Evolutionary conservation across 2,113 vertebrate species (phyloP).

Genomic region (Epinephelus moara): DNA sequence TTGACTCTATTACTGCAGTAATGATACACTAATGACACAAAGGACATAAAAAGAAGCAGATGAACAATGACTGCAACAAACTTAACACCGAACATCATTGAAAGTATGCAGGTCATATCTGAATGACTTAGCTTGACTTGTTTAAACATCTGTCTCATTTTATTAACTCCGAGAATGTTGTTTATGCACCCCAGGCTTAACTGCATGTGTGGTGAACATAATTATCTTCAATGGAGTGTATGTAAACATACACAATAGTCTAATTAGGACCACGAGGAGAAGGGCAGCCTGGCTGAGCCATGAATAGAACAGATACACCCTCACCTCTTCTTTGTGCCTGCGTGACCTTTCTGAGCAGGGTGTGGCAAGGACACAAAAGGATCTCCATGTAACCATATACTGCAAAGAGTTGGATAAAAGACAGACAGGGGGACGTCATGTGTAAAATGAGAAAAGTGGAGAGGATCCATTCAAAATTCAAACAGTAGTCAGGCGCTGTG

Average conservation of each 20-base stretch:
- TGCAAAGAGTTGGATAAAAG: conserved; percentile 71
- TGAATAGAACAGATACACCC: conserved; percentile 68
- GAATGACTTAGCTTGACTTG: conserved; percentile 20
- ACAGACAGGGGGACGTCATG: conserved; percentile 70
- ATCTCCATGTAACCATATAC: conserved; percentile 79
- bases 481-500: conserved; percentile 69
- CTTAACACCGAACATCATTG: neutral
- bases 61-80: conserved; percentile 23
- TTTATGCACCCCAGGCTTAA: conserved; percentile 48
- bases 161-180: conserved; percentile 35
- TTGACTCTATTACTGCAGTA: conserved; percentile 24
- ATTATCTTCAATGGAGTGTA: conserved; percentile 49
- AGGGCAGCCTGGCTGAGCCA: conserved; percentile 27
- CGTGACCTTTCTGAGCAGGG: conserved; percentile 72
- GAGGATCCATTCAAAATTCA: conserved; percentile 74
- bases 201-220: conserved; percentile 41
- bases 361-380: conserved; percentile 73
- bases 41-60: conserved; percentile 17
- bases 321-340: conserved; percentile 71
- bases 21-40: conserved; percentile 50
- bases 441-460: conserved; percentile 76
- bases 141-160: conserved; percentile 41
- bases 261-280: conserved; percentile 65
- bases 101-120: conserved; percentile 17
- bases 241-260: conserved; percentile 69